Evolutionary conservation across 2,113 vertebrate genomes (phyloP).

Genomic region (Lasiurus cinereus): DNA sequence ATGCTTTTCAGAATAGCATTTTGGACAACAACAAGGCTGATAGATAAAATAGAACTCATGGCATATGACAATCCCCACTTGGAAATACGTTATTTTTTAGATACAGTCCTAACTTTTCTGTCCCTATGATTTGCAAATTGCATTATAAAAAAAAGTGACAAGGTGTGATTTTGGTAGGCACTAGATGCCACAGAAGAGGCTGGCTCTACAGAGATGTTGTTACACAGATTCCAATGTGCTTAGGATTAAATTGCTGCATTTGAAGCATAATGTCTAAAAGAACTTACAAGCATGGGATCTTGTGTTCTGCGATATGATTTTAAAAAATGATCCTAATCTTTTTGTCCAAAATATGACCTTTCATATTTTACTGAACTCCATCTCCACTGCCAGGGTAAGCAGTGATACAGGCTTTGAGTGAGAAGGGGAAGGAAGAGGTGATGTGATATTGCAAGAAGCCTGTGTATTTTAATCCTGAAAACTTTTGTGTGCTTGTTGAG

Average conservation of each 20-base stretch:
- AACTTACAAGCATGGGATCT: not conserved
- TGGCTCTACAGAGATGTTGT: not conserved
- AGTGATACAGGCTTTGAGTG: not conserved
- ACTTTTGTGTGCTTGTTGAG: not conserved
- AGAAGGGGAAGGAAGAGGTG: not conserved
- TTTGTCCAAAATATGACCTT: not conserved
- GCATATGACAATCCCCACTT: not conserved
- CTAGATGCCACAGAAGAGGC: not conserved
- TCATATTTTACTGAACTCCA: not conserved
- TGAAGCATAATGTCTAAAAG: not conserved
- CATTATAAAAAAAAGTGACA: not conserved
- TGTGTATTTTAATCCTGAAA: not conserved
- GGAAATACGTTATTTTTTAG: not conserved
- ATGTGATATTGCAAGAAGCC: not conserved
- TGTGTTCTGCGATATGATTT: not conserved
- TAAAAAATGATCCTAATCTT: not conserved
- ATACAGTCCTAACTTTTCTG: not conserved
- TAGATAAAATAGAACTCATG: not conserved
- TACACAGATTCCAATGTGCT: not conserved
- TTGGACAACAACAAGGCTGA: not conserved
- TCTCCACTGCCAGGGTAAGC: not conserved
- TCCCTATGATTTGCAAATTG: not conserved
- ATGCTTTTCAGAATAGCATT: not conserved
- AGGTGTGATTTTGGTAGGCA: not conserved
- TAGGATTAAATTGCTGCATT: not conserved